Evolutionary conservation across 2,113 vertebrate species (phyloP).

Genomic region (Myiagra hebetior): DNA sequence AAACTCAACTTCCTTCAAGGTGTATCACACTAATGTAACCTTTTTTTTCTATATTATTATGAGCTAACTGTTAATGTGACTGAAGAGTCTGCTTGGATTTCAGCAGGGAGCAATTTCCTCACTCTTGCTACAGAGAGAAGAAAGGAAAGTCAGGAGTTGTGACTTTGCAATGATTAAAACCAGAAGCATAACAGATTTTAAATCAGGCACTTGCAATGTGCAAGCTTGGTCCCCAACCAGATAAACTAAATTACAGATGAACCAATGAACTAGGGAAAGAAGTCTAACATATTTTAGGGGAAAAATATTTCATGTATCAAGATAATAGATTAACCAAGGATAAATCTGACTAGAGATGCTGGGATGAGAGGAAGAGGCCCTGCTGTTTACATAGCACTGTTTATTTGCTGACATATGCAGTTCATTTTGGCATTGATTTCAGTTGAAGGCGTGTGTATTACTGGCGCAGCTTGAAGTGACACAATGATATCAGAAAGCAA

Average conservation of each 20-base stretch:
- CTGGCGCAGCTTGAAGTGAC: constrained; percentile 51
- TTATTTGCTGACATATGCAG: constrained; percentile 58
- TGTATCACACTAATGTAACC: neutral
- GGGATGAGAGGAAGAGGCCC: constrained; percentile 22
- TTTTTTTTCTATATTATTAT: neutral
- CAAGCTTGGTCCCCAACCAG: neutral
- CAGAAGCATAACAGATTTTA: neutral
- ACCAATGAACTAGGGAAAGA: neutral
- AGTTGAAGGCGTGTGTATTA: constrained; percentile 30
- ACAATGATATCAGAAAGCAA: constrained; percentile 57
- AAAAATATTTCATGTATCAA: neutral
- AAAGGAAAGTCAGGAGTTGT: neutral
- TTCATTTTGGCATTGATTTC: constrained; percentile 61
- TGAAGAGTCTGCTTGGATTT: neutral
- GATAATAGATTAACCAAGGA: neutral
- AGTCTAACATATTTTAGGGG: neutral
- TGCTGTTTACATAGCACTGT: constrained; percentile 48
- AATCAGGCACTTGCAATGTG: neutral
- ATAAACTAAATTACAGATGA: neutral
- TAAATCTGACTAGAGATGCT: constrained; percentile 3
- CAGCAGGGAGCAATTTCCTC: neutral
- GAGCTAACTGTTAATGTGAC: neutral
- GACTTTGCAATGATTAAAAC: neutral
- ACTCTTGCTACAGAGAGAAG: neutral
- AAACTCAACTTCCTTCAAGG: neutral